phyloP scores from a whole-genome alignment of 2,113 vertebrate genomes.

The Phocoena sinus region DNA sequence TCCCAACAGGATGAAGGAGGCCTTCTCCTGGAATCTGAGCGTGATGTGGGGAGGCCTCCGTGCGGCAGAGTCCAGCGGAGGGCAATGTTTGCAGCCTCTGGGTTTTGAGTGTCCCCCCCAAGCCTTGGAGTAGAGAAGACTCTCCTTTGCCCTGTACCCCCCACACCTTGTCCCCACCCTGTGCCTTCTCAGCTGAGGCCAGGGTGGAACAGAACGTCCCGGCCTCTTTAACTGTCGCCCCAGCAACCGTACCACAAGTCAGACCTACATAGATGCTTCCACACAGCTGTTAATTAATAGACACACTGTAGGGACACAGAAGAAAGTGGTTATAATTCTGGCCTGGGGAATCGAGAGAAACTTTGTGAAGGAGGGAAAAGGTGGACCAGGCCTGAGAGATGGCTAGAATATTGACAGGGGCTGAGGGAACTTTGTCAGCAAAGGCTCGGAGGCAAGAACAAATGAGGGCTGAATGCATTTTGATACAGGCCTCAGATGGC shows the following conservation, averaged over 20 bases:
- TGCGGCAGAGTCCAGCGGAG: background rate
- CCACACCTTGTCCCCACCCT: background rate
- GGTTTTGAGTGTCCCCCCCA: background rate
- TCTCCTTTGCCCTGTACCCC: background rate
- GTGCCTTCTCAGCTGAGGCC: background rate
- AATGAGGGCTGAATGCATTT: background rate
- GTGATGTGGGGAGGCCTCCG: background rate
- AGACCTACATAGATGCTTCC: background rate
- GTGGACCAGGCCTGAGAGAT: background rate
- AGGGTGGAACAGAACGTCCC: background rate
- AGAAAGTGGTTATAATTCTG: background rate
- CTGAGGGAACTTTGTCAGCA: background rate
- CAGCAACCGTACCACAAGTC: background rate
- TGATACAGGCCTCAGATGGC: background rate
- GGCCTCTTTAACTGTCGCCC: fast-evolving
- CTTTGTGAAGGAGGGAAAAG: background rate
- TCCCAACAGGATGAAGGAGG: background rate
- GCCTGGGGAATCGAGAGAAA: background rate
- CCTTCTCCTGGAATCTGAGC: background rate
- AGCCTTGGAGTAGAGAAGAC: background rate
- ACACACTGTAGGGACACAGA: background rate
- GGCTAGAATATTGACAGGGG: background rate
- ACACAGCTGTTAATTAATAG: background rate
- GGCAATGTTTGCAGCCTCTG: background rate
- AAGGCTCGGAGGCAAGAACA: background rate